These are phyloP conservation scores for Sciurus carolinensis DNA, from an alignment of 2,797 vertebrate species.

Conservation along the genomic window DNA sequence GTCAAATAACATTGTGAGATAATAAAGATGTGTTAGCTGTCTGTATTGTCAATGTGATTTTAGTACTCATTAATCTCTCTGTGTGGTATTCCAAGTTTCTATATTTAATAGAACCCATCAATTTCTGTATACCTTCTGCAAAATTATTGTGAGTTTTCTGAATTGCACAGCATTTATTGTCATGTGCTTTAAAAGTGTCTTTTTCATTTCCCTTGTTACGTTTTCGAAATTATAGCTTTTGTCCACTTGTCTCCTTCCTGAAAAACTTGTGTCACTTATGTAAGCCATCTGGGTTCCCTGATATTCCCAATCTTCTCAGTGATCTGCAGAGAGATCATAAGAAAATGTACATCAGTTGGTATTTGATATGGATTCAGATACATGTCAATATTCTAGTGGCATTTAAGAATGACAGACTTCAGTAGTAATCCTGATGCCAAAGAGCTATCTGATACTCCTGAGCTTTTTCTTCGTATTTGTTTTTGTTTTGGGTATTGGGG, in stretches of 20 bases:
- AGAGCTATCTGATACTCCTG: neutral
- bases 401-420: conserved; percentile 46
- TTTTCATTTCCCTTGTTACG: neutral
- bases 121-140: conserved; percentile 48
- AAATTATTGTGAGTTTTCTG: conserved; percentile 59
- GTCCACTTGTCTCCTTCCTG: conserved; percentile 29
- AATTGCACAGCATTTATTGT: conserved; percentile 13
- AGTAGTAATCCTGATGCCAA: neutral
- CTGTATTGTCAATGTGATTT: neutral
- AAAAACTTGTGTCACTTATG: conserved; percentile 24
- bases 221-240: conserved; percentile 63
- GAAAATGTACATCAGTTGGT: conserved; percentile 2
- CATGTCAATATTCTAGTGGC: neutral
- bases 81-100: conserved; percentile 2
- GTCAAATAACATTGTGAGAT: conserved; percentile 43
- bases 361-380: neutral
- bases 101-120: conserved; percentile 35
- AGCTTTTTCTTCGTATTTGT: neutral
- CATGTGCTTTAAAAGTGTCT: neutral
- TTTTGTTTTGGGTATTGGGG: neutral
- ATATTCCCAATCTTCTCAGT: neutral
- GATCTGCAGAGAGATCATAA: conserved; percentile 53
- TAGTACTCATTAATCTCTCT: conserved; percentile 46
- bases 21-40: conserved; percentile 41
- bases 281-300: conserved; percentile 3